A percentile compares a stretch with the other conserved stretches of the same genome.
These are phyloP conservation scores for Diadema setosum DNA, from an alignment of 35 echinoderm and acorn worm species.

Conservation along the genomic window DNA sequence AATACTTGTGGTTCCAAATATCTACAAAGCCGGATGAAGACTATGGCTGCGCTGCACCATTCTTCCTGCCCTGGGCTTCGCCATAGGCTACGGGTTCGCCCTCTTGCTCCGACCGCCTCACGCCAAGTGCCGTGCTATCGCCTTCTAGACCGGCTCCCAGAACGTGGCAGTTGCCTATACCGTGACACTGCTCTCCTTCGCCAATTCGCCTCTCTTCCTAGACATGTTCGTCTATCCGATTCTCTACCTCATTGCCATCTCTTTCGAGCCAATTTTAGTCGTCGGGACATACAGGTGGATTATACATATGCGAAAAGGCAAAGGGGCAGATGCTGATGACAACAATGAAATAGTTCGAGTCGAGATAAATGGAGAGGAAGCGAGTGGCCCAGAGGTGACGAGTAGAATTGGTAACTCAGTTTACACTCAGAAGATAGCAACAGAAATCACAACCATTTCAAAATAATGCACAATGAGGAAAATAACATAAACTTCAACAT, in stretches of 20 bases:
- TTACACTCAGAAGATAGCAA: too few species aligned
- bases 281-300: too few species aligned
- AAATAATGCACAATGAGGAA: too few species aligned
- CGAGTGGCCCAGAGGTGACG: too few species aligned
- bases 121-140: slow-evolving; percentile 70
- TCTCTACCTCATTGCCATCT: slow-evolving; percentile 31
- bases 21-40: slow-evolving; percentile 61
- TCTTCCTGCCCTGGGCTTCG: slow-evolving; percentile 41
- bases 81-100: slow-evolving; percentile 56
- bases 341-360: too few species aligned
- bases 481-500: too few species aligned
- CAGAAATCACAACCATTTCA: too few species aligned
- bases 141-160: slow-evolving; percentile 81
- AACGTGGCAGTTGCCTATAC: slow-evolving; percentile 74
- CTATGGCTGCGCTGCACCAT: slow-evolving; percentile 52
- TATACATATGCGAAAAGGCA: too few species aligned
- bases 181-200: slow-evolving; percentile 57
- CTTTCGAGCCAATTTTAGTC: slow-evolving; percentile 25
- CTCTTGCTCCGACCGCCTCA: slow-evolving; percentile 47
- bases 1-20: slow-evolving; percentile 23
- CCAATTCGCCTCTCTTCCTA: not conserved
- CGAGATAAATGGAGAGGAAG: too few species aligned
- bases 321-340: too few species aligned
- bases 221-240: slow-evolving; percentile 65
- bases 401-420: too few species aligned